Percentiles rank a stretch among this genome's conserved stretches.
These are phyloP conservation scores for Apostichopus japonicus DNA, from an alignment of 35 echinoderm and acorn worm genomes.

Conservation along the genomic window DNA sequence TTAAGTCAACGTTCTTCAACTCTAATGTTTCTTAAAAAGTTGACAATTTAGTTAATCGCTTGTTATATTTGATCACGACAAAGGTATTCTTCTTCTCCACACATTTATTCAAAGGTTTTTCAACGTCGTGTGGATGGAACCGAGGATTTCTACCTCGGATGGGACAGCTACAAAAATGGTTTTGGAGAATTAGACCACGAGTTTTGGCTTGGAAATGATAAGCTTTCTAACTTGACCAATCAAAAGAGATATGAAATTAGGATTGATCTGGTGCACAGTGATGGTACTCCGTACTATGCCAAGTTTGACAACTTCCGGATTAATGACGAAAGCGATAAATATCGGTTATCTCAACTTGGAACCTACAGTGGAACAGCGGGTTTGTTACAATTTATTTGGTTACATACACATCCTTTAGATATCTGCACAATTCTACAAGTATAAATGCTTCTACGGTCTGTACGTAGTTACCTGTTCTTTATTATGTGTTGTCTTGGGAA, in stretches of 20 bases:
- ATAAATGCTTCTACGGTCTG: too few species aligned
- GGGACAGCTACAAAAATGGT: not conserved
- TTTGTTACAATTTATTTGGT: not conserved
- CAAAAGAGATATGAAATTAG: slow-evolving; percentile 2
- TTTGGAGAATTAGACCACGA: not conserved
- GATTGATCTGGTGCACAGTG: not conserved
- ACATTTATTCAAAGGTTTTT: not conserved
- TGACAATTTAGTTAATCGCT: not conserved
- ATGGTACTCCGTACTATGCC: not conserved
- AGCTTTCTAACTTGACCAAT: not conserved
- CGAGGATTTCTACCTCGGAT: not conserved
- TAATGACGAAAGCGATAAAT: not conserved
- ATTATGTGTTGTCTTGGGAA: too few species aligned
- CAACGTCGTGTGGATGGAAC: slow-evolving; percentile 14
- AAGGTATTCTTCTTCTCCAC: not conserved
- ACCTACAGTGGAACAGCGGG: slow-evolving; percentile 17
- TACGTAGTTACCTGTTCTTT: too few species aligned
- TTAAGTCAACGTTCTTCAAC: not conserved
- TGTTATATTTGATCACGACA: not conserved
- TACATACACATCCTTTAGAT: too few species aligned
- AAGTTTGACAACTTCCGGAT: too few species aligned
- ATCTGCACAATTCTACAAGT: too few species aligned
- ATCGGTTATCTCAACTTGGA: not conserved
- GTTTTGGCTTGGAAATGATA: slow-evolving; percentile 2
- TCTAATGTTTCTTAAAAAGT: not conserved